Evolutionary conservation across 2,797 vertebrate genomes (phyloP), one percentile per base, ranked within the genome.

Genomic region (Ficedula albicollis): DNA sequence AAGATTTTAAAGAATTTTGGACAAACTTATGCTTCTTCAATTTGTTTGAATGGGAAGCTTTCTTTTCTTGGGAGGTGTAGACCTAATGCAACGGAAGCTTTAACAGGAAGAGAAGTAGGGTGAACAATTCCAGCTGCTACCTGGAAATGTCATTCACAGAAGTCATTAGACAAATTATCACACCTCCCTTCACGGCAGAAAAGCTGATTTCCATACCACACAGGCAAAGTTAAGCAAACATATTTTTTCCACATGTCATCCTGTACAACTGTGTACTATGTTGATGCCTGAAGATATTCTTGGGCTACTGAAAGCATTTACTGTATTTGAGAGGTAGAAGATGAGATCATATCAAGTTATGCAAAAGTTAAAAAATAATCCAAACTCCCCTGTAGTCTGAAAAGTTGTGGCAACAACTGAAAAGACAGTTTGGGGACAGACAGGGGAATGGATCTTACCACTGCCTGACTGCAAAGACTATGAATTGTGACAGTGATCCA

Each of bases 111-210:
- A 46, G 7, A n/a, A 77, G 56, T 55, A 9, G 19, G 2, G 2
- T 76, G 29, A 62, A 19, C 4, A 52, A 41, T 73, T 68, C 10
- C 19, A 54, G 13, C 15, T 79, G 34, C 19, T 49, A 27, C 56
- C 38, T 58, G 17, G 44, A 73, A 80, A 67, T 67, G 19, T 46
- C 26, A 44, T 44, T 82, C 25, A 29, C 36, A 54, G 19, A 79
- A 66, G 19, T 2, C 0, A 0, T 46, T 72, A 8, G 19, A 82
- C 9, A n/a, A 25, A 39, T 14, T 43, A 55, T n/a, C 27, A 13
- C 12, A 78, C 7, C 15, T 72, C 11, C 3, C 6, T 74, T 81
- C 13, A 51, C 25, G 22, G 43, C 3, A 58, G 26, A 64, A 82
- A 69, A 54, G 10, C 3, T 85, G 34, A 32, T 73, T 91, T 76